Base-by-base conservation (phyloP, 2,797 vertebrate genomes). In the Artibeus lituratus region DNA sequence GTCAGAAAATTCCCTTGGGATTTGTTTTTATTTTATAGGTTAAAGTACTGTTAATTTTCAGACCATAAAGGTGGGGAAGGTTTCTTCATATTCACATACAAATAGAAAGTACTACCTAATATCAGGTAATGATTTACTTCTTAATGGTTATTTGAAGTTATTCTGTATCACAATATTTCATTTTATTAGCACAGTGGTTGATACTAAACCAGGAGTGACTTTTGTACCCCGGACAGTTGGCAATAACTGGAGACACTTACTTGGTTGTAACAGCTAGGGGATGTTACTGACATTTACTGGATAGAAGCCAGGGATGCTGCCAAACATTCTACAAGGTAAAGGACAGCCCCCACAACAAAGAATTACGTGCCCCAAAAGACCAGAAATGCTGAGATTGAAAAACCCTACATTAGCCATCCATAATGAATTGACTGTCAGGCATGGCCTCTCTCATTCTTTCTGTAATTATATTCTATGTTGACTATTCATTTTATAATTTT, bases 401-500 rank as follows among this genome's bases (percentile, higher is more conserved):
- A 83, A 47, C n/a, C 12, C 3, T 87, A 39, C 53, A n/a, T 91
- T 87, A 83, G 44, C 42, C 49, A 14, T 85, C 80, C 69, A 83
- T 82, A 88, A 92, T 53, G 35, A 91, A 53, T 82, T 94, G 70
- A 87, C 29, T 82, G 5, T 93, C 76, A 90, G 18, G 81, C 39
- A 47, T 77, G 44, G 76, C 76, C 47, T 90, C 1, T 37, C 70
- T 90, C 24, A 53, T 67, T 73, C 53, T 95, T 49, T 88, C 51
- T 67, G 32, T 67, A 91, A 91, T 92, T 94, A 76, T 39, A 86
- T 59, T 86, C 35, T 76, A 4, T 76, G 57, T 96, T 94, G 51
- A 76, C 35, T 86, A 15, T 94, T 91, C 14, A 59, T 76, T 88
- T 92, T 81, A 65, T 92, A 78, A 82, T 76, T 91, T 96, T 91